Conservation (phyloP, 2,888 invertebrate species). For the Anoncus sp. region DNA sequence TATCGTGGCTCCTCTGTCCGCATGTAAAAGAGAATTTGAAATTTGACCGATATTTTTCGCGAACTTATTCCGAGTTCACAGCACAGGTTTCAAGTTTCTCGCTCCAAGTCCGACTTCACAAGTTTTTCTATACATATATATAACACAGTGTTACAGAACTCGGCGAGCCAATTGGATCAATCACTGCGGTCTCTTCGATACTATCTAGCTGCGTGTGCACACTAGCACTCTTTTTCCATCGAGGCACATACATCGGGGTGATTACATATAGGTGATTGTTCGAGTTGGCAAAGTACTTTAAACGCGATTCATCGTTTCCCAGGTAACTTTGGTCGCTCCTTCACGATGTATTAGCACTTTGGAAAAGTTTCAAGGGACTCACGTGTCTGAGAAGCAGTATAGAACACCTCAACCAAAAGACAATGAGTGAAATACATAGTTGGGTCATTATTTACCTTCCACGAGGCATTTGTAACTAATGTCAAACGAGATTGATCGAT, state of each 20-base stretch:
- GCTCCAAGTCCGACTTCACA: slow-evolving; percentile 8
- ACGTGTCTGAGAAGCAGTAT: no score
- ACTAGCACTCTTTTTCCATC: slow-evolving; percentile 4
- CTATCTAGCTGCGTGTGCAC: not conserved
- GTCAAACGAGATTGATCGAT: no score
- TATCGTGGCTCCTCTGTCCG: no score
- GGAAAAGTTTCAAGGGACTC: slow-evolving; percentile 26
- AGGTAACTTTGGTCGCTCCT: slow-evolving; percentile 16
- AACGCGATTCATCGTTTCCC: slow-evolving; percentile 32
- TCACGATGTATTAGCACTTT: slow-evolving; percentile 30
- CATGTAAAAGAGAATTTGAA: no score
- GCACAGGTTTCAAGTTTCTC: no score
- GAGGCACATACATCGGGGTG: not conserved
- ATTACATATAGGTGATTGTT: slow-evolving; percentile 16
- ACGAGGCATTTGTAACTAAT: not conserved
- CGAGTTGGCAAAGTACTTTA: slow-evolving; percentile 41
- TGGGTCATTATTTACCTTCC: not conserved
- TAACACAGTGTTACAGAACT: not conserved
- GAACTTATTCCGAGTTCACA: no score
- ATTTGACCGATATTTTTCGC: no score
- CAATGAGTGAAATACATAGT: slow-evolving; percentile 17
- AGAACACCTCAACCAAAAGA: no score
- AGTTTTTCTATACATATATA: slow-evolving; percentile 10
- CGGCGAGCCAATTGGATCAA: slow-evolving; percentile 10
- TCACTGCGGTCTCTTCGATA: not conserved